Percentiles rank a stretch among this genome's conserved stretches.
Conservation (phyloP, 1,140 invertebrate species). For the Muscidifurax raptorellus region DNA sequence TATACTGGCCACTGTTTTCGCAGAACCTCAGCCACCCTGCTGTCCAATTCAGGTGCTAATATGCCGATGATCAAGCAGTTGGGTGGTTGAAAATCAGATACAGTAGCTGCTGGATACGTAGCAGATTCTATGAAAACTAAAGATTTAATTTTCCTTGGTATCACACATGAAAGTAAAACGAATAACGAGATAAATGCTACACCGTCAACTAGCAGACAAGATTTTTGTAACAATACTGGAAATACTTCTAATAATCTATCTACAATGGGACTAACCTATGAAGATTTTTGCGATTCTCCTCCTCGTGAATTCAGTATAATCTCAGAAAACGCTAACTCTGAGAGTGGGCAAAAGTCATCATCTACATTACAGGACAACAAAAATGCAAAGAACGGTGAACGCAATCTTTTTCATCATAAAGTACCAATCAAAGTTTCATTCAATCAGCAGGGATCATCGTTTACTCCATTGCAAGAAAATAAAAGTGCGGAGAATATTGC, state of each 20-base stretch:
- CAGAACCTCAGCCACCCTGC: slow-evolving; percentile 50
- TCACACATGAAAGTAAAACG: not conserved
- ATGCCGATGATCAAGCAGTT: slow-evolving; percentile 55
- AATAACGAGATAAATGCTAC: not conserved
- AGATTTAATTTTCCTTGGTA: no score
- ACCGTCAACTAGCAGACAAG: not conserved
- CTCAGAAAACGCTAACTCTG: no score
- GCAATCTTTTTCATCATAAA: no score
- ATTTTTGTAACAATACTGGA: not conserved
- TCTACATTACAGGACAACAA: no score
- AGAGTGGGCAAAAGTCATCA: no score
- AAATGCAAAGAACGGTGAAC: no score
- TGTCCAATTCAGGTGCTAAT: slow-evolving; percentile 57
- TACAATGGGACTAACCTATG: not conserved
- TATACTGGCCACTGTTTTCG: slow-evolving; percentile 58
- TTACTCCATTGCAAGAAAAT: no score
- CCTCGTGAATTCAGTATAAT: no score
- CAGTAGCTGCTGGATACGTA: slow-evolving; percentile 23
- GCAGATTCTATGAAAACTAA: slow-evolving; percentile 6
- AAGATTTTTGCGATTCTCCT: slow-evolving; percentile 2
- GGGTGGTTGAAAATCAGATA: slow-evolving; percentile 51
- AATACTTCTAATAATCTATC: not conserved
- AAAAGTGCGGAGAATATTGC: no score
- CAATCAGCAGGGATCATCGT: no score
- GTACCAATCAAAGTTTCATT: no score